Percentiles rank a stretch among this genome's conserved stretches.
Conservation (phyloP, 2,888 invertebrate genomes). For the Acleris laterana region DNA sequence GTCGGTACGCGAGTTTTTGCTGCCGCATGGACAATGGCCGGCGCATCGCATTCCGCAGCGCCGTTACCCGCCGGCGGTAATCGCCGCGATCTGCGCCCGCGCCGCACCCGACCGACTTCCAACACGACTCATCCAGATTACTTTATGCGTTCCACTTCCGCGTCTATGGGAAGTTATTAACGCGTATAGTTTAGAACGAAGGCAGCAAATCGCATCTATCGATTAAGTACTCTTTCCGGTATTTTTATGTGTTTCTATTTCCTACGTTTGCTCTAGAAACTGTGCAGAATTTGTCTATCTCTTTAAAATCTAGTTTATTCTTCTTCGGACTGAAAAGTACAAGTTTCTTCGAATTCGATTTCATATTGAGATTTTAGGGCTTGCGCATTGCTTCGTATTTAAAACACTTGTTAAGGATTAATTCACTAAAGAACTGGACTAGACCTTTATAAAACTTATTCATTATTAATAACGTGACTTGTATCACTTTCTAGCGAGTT, state of each 20-base stretch:
- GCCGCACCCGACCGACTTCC: conserved; percentile 10
- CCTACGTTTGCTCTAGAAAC: too few relatives aligned
- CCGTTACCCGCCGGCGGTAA: conserved; percentile 72
- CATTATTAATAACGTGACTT: conserved; percentile 20
- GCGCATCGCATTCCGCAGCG: conserved; percentile 72
- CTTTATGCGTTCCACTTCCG: conserved; percentile 44
- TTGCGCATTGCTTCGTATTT: too few relatives aligned
- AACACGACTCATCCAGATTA: conserved; percentile 44
- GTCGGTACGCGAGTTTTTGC: conserved; percentile 70
- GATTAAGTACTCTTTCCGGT: not conserved
- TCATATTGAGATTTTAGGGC: too few relatives aligned
- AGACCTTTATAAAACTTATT: not conserved
- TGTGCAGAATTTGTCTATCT: too few relatives aligned
- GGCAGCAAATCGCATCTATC: conserved; percentile 1
- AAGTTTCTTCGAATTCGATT: too few relatives aligned
- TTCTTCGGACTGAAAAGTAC: too few relatives aligned
- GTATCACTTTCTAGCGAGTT: conserved; percentile 29
- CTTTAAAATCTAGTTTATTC: too few relatives aligned
- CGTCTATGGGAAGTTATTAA: not conserved
- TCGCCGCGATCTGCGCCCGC: conserved; percentile 60
- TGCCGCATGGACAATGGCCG: conserved; percentile 71
- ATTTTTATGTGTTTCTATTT: too few relatives aligned
- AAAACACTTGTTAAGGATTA: too few relatives aligned
- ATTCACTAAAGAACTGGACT: not conserved
- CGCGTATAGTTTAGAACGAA: not conserved